Evolutionary conservation across 2,888 invertebrate species (phyloP), one percentile per base, ranked within the genome.

Genomic region (Digitonthophagus gazella): DNA sequence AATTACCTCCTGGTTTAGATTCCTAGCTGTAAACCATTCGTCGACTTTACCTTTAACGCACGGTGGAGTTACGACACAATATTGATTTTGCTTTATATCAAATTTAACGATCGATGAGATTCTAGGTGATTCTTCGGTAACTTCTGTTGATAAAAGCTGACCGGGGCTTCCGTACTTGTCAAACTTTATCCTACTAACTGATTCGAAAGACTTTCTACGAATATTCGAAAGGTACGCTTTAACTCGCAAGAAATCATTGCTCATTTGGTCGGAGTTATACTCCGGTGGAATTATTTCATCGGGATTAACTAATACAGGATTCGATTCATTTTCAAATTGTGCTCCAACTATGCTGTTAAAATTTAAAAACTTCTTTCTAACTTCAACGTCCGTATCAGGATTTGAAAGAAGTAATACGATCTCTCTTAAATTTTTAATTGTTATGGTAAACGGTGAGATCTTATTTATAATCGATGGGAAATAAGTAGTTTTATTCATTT

Each of bases 201-300:
- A n/a, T n/a, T n/a, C n/a, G n/a, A n/a, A n/a, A n/a, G n/a, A n/a
- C 22, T 64, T 64, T 5, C 64, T 2, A n/a, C 64, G 22, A 5
- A 64, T 14, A 20, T 19, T 18, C 3, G 22, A 19, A 3, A 64
- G 22, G 14, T 28, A 64, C 15, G 22, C 44, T 28, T 64, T 64
- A 3, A 64, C 64, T 5, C 15, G 19, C 14, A 64, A 4, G 22
- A 64, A 64, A 15, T 64, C 64, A 18, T 20, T 64, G 6, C 64
- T 20, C 20, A 64, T 64, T 8, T 11, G 5, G n/a, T 20, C n/a
- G 5, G 6, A 14, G 14, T 64, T 15, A 28, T 64, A 64, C 6
- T 18, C 64, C 5, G 64, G 22, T n/a, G 64, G 64, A 19, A 64
- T 64, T 3, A 64, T 19, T n/a, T 64, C 64, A 22, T 64, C 64